Base-by-base conservation (phyloP, 2,888 invertebrate genomes). In the Cataglyphis livida region DNA sequence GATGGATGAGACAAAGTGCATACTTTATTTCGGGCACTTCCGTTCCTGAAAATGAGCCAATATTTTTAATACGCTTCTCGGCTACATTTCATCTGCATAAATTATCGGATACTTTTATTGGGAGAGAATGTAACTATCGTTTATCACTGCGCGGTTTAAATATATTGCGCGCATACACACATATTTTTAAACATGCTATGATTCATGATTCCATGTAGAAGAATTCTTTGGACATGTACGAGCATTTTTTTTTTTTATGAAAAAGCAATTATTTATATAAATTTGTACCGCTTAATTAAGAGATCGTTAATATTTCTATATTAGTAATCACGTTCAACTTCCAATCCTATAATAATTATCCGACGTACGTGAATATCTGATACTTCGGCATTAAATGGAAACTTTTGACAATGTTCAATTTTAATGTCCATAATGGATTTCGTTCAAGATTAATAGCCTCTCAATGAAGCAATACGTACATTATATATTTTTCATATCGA, bases 61-160 rank as follows among this genome's bases (percentile, higher is more conserved):
- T 81, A 73, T 78, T 51, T 51, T 86, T 86, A 85, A 86, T 81
- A 83, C 73, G 70, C 76, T 76, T 84, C 84, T 75, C 82, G 25
- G 41, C 21, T 57, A 82, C 82, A 82, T 82, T 70, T 68, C 44
- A 59, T 70, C 59, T 61, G 18, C 78, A 59, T 79, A 70, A 79
- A 79, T 71, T 59, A 78, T 70, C 70, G 35, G 57, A 70, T 32
- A 41, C 21, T 57, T 51, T 70, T 70, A 70, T 70, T 28, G 78
- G 12, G 21, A 41, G 21, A 41, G 70, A 18, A 70, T 54, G 35
- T 71, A 48, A 61, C 57, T n/a, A 32, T 15, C 41, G 15, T 21
- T 70, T 70, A 18, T 70, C 41, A 5, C 44, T 25, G 21, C 18
- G 32, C 75, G 21, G 21, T 70, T 76, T 21, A 78, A 78, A 70